Base-by-base conservation (phyloP, 1,140 invertebrate species). In the Sitophilus oryzae region DNA sequence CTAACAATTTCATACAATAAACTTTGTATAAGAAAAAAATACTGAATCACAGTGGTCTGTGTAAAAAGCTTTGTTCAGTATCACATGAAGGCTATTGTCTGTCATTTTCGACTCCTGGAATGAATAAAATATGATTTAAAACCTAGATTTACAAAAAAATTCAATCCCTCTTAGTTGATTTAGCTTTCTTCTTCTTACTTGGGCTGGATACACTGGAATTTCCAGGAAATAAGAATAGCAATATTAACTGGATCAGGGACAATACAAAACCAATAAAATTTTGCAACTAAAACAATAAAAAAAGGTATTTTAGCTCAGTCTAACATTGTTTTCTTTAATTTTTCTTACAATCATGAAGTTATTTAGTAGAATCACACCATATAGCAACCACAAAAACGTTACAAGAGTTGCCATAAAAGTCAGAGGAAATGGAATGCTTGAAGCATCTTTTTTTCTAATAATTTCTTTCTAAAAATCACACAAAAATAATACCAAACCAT, bases 331-430 rank as follows among this genome's bases (percentile, higher is more conserved):
- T n/a, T n/a, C n/a, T n/a, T n/a, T n/a, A n/a, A n/a, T n/a, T n/a
- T n/a, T n/a, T n/a, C 83, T 81, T 76, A 91, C 86, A 61, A 89
- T 77, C 60, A 92, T 77, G 68, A 91, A 89, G 51, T 73, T 64
- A 68, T 93, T 88, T 41, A 80, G 74, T 50, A 91, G 79, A 40
- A 90, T 83, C 47, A 88, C 75, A 8, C 88, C 90, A 69, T 92
- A 92, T 0, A 91, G 62, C 37, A 89, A 72, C 90, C 90, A 93
- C 58, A 84, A 77, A 36, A 79, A 79, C 21, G 82, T 78, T 8
- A 91, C 88, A 8, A 91, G 58, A 22, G 85, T 80, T 57, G 84
- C 88, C 62, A 83, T 83, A 15, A 89, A 73, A 60, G 91, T 91
- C 16, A 92, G 76, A 5, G 88, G 85, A 67, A 92, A 89, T 16